Evolutionary conservation across 2,113 vertebrate species (phyloP).

Genomic region (Passer montanus): DNA sequence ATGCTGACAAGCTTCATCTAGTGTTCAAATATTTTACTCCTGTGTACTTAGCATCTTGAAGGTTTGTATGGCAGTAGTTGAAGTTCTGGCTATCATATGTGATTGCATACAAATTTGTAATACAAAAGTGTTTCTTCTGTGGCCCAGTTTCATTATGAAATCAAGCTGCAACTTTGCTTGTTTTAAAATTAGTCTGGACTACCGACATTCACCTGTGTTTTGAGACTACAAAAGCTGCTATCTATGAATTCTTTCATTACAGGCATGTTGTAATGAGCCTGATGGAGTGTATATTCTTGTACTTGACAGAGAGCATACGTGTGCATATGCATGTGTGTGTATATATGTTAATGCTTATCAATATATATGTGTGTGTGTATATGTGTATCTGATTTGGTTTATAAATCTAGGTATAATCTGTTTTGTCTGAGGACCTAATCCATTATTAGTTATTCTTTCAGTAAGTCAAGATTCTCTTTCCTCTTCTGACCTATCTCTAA

Average conservation of each 20-base stretch:
- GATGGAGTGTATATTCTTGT: background rate
- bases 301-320: background rate
- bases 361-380: no score
- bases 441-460: background rate
- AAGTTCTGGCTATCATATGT: background rate
- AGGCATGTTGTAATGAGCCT: background rate
- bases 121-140: background rate
- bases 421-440: background rate
- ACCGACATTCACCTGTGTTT: background rate
- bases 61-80: background rate
- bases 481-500: background rate
- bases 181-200: background rate
- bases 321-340: fast-evolving
- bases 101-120: background rate
- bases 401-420: background rate
- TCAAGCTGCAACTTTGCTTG: background rate
- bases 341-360: background rate
- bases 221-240: background rate
- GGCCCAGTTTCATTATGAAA: background rate
- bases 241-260: background rate
- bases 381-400: background rate
- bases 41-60: background rate
- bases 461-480: background rate
- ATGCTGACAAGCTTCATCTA: background rate
- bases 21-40: background rate